Evolutionary conservation across 2,113 vertebrate genomes (phyloP).

Genomic region (Proteles cristata): DNA sequence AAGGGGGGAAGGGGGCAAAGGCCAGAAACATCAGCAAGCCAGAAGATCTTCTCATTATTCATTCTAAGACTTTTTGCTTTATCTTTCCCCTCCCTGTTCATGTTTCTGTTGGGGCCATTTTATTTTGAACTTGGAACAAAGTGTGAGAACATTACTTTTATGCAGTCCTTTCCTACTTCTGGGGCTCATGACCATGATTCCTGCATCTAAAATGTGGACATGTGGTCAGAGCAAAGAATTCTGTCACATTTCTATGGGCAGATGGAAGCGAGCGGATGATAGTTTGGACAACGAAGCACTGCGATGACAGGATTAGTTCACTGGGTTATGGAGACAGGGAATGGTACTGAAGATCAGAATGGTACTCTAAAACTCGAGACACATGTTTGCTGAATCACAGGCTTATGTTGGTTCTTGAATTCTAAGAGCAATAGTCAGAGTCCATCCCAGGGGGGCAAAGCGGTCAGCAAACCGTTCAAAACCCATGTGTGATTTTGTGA

Average conservation of each 20-base stretch:
- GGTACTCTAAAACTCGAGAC: conserved; percentile 41
- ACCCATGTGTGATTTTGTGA: conserved; percentile 10
- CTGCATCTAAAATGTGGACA: neutral
- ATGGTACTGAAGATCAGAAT: neutral
- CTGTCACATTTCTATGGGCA: neutral
- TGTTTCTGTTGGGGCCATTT: neutral
- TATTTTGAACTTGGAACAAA: neutral
- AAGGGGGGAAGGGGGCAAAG: neutral
- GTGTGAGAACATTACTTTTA: neutral
- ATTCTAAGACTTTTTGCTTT: neutral
- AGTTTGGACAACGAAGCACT: neutral
- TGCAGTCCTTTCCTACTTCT: neutral
- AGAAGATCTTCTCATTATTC: neutral
- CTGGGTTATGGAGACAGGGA: neutral
- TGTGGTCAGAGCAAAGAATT: neutral
- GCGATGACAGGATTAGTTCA: neutral
- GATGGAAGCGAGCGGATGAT: neutral
- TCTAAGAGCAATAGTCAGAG: conserved; percentile 4
- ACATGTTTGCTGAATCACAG: neutral
- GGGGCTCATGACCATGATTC: neutral
- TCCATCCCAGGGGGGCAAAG: neutral
- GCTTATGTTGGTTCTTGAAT: conserved; percentile 1
- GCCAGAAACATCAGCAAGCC: neutral
- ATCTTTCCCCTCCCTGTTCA: neutral
- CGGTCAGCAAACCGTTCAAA: neutral